phyloP scores from a whole-genome alignment of 64 coral and sea anemone genomes.

The Montipora sp. region DNA sequence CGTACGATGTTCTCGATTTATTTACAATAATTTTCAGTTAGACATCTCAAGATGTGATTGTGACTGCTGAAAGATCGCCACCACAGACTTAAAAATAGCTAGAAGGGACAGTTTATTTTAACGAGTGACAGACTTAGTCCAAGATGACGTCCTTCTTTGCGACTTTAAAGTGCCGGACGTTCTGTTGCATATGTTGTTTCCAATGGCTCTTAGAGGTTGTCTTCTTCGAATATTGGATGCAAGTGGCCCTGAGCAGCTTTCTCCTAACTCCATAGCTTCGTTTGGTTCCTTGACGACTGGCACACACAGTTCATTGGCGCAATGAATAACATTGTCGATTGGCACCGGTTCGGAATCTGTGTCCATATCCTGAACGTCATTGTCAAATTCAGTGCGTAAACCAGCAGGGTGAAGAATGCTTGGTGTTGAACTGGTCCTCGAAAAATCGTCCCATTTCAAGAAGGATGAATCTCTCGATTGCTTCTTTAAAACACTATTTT shows the following conservation, averaged over 20 bases:
- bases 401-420: conserved; percentile 77
- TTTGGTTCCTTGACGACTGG: conserved; percentile 63
- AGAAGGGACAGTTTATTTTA: background rate
- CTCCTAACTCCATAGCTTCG: conserved; percentile 19
- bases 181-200: conserved; percentile 42
- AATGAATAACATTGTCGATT: conserved; percentile 68
- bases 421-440: conserved; percentile 77
- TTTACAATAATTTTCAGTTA: background rate
- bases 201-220: conserved; percentile 74
- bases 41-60: too few relatives aligned
- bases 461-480: conserved; percentile 83
- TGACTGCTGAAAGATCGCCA: too few relatives aligned
- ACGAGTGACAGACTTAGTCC: background rate
- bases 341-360: conserved; percentile 81
- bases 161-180: conserved; percentile 10
- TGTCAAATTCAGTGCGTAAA: conserved; percentile 35
- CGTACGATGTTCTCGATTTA: background rate
- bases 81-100: too few relatives aligned
- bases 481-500: conserved; percentile 74
- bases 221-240: conserved; percentile 8
- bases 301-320: conserved; percentile 55
- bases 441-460: conserved; percentile 72
- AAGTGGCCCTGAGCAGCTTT: background rate
- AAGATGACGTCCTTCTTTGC: conserved; percentile 3
- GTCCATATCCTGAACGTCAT: conserved; percentile 68